Base-by-base conservation (phyloP, 2,113 vertebrate genomes). In the Cheirogaleus medius region DNA sequence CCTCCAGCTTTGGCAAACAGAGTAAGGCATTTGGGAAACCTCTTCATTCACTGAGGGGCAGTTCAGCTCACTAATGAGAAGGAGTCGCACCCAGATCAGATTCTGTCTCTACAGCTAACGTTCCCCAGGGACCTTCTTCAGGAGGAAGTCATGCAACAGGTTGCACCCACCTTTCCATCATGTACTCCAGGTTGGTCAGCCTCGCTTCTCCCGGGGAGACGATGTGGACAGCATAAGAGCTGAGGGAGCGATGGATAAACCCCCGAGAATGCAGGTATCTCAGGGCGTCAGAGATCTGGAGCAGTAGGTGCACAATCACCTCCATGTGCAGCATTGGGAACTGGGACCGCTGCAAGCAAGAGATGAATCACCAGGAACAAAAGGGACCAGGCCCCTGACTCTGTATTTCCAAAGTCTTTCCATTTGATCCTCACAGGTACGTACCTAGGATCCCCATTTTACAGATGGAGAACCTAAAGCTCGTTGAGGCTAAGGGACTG, bases 141-240 rank as follows among this genome's bases (percentile, higher is more conserved):
- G 37, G 23, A 90, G 11, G 2, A 44, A 69, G 71, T 27, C 25
- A 12, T 0, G n/a, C 25, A 0, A 0, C 6, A 78, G 39, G n/a
- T 3, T 81, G 14, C 11, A 58, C 74, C 88, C 82, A 99, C 99
- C 99, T 99, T 98, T 99, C 98, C 32, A 98, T 63, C 99, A 99
- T 98, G 93, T 99, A 98, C 68, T 99, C 99, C 97, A 99, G 95
- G 96, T 99, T 99, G 93, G 99, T 98, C 4, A 99, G 97, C 97
- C 99, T 99, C 1, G 98, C 99, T 93, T 98, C 97, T 13, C 98
- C 98, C 0, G 97, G 80, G 47, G 98, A 98, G 64, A 99, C 97
- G 0, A 99, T 60, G 0, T 99, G 98, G 88, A 99, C 20, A 27
- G 99, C 98, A 0, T 98, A 95, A 94, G 99, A 99, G 95, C 98